These are phyloP conservation scores for Chelonoidis abingdonii DNA, from an alignment of 2,113 vertebrate species.

Conservation along the genomic window DNA sequence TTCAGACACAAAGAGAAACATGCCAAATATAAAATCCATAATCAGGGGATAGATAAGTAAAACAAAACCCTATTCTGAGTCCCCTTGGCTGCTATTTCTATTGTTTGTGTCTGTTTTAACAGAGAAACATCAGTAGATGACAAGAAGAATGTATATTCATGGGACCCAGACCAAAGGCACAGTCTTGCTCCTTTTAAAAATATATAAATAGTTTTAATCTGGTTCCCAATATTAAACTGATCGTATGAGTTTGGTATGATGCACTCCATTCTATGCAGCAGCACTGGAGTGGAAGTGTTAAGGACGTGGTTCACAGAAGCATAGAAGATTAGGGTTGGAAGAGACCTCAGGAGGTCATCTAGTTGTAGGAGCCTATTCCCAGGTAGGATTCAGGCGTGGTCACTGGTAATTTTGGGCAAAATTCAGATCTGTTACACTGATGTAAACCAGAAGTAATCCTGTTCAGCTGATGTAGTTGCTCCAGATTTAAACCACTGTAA, in stretches of 20 bases:
- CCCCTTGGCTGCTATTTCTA: fast-evolving
- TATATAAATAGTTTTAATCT: fast-evolving
- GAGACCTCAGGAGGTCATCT: no score
- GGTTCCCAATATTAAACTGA: fast-evolving
- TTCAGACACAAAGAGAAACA: fast-evolving
- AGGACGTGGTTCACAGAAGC: background rate
- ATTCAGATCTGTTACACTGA: background rate
- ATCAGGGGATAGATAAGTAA: fast-evolving
- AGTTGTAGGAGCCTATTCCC: background rate
- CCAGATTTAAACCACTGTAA: no score
- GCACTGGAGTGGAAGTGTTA: background rate
- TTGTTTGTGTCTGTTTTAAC: fast-evolving
- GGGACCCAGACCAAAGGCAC: background rate
- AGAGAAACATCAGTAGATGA: background rate
- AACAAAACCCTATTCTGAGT: fast-evolving
- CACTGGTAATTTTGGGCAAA: background rate
- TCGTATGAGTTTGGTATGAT: background rate
- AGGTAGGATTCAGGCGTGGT: background rate
- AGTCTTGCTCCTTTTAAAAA: background rate
- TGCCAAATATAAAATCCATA: fast-evolving
- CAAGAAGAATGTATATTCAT: fast-evolving
- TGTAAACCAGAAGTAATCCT: no score
- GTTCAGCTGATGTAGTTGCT: no score
- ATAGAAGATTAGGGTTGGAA: no score
- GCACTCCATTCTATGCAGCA: background rate